Evolutionary conservation across 2,797 vertebrate genomes (phyloP), one percentile per base, ranked within the genome.

Genomic region (Tragelaphus oryx): DNA sequence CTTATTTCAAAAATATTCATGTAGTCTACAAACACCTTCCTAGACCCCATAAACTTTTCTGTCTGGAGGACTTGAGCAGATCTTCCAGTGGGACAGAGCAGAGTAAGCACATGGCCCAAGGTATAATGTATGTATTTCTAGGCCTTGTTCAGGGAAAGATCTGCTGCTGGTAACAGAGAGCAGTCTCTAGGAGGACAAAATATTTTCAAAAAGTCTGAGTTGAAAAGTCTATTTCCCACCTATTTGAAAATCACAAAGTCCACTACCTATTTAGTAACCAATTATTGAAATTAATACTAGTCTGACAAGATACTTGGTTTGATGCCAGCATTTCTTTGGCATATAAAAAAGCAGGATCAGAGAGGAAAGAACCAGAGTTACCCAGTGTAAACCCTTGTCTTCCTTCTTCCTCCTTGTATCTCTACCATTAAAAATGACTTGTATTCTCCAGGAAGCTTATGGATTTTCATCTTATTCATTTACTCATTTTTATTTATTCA

Each of bases 221-320:
- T 68, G 82, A 76, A n/a, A 87, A 83, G 68, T 94, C 50, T 86
- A 48, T 78, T 96, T 91, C 92, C 83, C 16, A 80, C 59, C 52
- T 92, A 91, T 50, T 80, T 95, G 65, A 95, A 95, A 95, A 82
- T 71, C 37, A 9, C 76, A 37, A 54, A 86, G 41, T 26, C 55
- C n/a, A 83, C 18, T 84, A 79, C 62, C n/a, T 92, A 81, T 94
- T 96, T 30, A 93, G 89, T 82, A 87, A 97, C 91, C 87, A 89
- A 95, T 97, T 89, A 79, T 81, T 90, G 92, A 94, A 90, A 59
- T 80, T 86, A 84, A 78, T 80, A 81, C 28, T n/a, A 55, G 86
- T 82, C 89, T 59, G 65, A 96, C 4, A 18, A 95, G 80, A 81
- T 14, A 24, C 30, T 95, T 95, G 79, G 79, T 81, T 85, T 65